Evolutionary conservation across 2,797 vertebrate genomes (phyloP).

Genomic region (Rhincodon typus): DNA sequence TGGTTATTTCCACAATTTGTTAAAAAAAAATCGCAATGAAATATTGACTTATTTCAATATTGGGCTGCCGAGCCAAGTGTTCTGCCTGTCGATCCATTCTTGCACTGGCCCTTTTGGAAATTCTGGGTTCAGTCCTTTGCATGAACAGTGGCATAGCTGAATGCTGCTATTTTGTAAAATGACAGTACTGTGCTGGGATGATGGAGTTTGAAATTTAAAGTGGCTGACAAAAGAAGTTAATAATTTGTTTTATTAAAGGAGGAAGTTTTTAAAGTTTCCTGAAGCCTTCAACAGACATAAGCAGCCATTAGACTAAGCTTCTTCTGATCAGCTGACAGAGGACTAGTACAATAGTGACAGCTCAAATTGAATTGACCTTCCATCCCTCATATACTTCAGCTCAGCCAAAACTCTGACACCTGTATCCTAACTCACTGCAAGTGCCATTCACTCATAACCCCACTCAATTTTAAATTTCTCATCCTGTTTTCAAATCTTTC

Average conservation of each 20-base stretch:
- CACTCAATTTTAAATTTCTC: neutral
- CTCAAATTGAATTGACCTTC: neutral
- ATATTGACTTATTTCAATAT: neutral
- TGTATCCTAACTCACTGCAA: neutral
- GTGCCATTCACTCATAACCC: neutral
- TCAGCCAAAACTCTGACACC: neutral
- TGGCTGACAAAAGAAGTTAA: too few relatives aligned
- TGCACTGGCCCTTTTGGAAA: neutral
- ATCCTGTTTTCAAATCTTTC: too few relatives aligned
- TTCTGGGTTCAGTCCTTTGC: neutral
- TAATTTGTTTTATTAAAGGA: too few relatives aligned
- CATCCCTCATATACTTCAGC: neutral
- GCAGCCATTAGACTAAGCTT: neutral
- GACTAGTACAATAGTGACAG: neutral
- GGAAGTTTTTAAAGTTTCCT: neutral
- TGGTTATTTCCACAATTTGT: neutral
- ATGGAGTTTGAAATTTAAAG: neutral
- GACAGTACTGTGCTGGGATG: neutral
- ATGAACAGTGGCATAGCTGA: neutral
- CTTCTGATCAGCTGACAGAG: neutral
- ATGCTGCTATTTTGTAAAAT: neutral
- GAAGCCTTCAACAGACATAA: neutral
- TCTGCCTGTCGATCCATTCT: neutral
- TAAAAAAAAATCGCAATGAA: neutral
- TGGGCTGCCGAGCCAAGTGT: neutral